Evolutionary conservation across 2,797 vertebrate genomes (phyloP).

Genomic region (Centroberyx gerrardi): DNA sequence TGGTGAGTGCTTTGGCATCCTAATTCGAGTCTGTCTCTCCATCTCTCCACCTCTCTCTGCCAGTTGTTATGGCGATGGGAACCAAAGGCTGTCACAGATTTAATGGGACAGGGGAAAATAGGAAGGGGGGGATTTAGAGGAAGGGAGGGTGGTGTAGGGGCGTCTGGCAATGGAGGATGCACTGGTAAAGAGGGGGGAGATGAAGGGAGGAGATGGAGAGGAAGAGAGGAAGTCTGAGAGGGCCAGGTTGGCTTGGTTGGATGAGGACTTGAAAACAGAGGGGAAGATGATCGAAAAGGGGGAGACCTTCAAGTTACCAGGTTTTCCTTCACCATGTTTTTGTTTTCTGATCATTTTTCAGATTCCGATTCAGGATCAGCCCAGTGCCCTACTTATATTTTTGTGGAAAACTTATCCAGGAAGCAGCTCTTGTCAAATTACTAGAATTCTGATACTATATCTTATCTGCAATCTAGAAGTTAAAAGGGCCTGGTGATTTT

Average conservation of each 20-base stretch:
- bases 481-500: no score
- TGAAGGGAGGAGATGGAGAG: slow-evolving; percentile 15
- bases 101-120: slow-evolving; percentile 68
- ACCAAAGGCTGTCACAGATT: slow-evolving; percentile 72
- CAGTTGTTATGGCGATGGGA: slow-evolving; percentile 81
- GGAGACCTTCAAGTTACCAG: neutral
- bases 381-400: no score
- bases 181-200: slow-evolving; percentile 10
- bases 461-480: no score
- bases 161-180: slow-evolving; percentile 46
- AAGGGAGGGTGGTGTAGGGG: slow-evolving; percentile 50
- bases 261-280: neutral
- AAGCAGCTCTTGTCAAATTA: no score
- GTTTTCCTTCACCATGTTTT: neutral
- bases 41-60: slow-evolving; percentile 65
- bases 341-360: no score
- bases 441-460: no score
- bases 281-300: neutral
- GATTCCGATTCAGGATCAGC: no score
- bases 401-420: no score
- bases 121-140: slow-evolving; percentile 14
- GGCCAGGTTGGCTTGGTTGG: slow-evolving; percentile 6
- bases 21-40: slow-evolving; percentile 75
- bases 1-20: slow-evolving; percentile 77
- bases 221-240: slow-evolving; percentile 7